Base-by-base conservation (phyloP, 2,113 vertebrate species). In the Scomber colias region DNA sequence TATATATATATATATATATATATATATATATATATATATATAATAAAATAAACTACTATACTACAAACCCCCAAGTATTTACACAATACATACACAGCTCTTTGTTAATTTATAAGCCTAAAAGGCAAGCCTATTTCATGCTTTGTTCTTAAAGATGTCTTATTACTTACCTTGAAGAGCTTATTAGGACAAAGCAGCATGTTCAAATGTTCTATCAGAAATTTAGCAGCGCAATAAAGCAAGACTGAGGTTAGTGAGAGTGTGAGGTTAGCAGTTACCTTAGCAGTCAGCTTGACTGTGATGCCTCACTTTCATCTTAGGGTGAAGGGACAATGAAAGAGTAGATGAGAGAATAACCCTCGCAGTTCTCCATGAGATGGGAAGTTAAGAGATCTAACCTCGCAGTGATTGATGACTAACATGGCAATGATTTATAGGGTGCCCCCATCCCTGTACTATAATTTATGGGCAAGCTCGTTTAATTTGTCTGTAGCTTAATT, bases 401-500 rank as follows among this genome's bases (percentile, higher is more conserved):
- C 68, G 13, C 13, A 9, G 44, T 93, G 93, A 95, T 92, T 87
- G 93, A 95, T 94, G 90, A 94, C 72, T 68, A 54, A 48, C 46
- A 81, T 76, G 87, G 75, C 77, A 56, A 49, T 93, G 93, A 95
- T 93, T 50, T 84, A 93, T 89, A 49, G 71, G 50, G 11, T 72
- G 59, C 49, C 71, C 66, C 72, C 50, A 44, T 81, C 59, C 44
- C 70, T 13, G 49, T 80, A 35, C 66, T 68, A 82, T 94, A 94
- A 94, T 94, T 93, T 94, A 95, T 87, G 90, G 90, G 81, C 88
- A 56, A 69, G 74, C 87, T 84, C 68, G 61, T 92, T 93, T 90
- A 83, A 94, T 89, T 90, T 91, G 90, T 93, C 93, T 83, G 74
- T 88, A 87, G 83, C 85, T 90, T 92, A 93, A 91, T 92, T 93